These are phyloP conservation scores for Liopterus haemorrhoidalis DNA, from an alignment of 2,888 invertebrate genomes.

Conservation along the genomic window DNA sequence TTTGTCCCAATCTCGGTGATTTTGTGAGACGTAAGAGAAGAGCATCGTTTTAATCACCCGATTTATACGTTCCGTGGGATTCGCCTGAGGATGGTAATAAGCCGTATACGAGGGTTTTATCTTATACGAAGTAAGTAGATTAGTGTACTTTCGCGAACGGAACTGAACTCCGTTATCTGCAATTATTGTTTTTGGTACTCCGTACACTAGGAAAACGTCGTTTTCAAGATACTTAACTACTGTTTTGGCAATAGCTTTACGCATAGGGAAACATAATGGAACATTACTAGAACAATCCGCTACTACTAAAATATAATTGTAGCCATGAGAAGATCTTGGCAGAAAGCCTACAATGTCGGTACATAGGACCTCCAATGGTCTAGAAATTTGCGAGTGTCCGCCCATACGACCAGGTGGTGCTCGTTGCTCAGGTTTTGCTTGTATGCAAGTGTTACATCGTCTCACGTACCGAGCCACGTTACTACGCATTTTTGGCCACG, in stretches of 20 bases:
- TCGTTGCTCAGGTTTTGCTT: slow-evolving; percentile 28
- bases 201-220: slow-evolving; percentile 15
- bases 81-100: slow-evolving; percentile 6
- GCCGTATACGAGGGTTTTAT: background rate
- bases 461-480: slow-evolving; percentile 32
- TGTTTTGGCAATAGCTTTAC: slow-evolving; percentile 18
- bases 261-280: slow-evolving; percentile 24
- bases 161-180: slow-evolving; percentile 8
- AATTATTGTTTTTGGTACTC: slow-evolving; percentile 4
- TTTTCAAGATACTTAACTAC: slow-evolving; percentile 13
- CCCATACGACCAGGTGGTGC: slow-evolving; percentile 31
- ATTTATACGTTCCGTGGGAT: slow-evolving; percentile 4
- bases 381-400: slow-evolving; percentile 18
- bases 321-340: slow-evolving; percentile 21
- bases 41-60: slow-evolving; percentile 6
- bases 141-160: background rate
- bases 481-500: slow-evolving; percentile 33
- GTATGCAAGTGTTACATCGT: slow-evolving; percentile 30
- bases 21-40: background rate
- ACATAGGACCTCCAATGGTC: slow-evolving; percentile 24
- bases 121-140: background rate
- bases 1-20: slow-evolving; percentile 3
- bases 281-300: slow-evolving; percentile 28
- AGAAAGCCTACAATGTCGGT: slow-evolving; percentile 27
- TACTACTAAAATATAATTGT: slow-evolving; percentile 21